Conservation (phyloP, 2,113 vertebrate species). For the Nothoprocta perdicaria region DNA sequence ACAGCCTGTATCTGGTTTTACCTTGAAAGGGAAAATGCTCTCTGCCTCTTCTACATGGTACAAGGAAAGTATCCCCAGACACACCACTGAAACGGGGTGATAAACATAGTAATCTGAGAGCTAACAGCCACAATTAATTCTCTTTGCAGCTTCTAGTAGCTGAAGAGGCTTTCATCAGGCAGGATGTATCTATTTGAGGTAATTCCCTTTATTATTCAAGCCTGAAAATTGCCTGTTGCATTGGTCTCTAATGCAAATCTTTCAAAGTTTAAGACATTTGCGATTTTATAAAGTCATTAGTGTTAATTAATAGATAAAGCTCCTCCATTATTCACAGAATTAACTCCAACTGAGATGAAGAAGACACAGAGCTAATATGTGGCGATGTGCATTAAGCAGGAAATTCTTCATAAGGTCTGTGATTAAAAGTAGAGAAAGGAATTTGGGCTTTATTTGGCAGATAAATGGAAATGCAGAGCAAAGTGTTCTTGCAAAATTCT, state of each 20-base stretch:
- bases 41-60: neutral
- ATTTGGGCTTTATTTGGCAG: neutral
- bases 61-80: neutral
- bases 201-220: slow-evolving; percentile 56
- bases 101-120: neutral
- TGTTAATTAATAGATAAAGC: slow-evolving; percentile 73
- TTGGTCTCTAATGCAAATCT: slow-evolving; percentile 7
- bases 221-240: slow-evolving; percentile 42
- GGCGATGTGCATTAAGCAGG: neutral
- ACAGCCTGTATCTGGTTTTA: neutral
- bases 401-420: slow-evolving; percentile 25
- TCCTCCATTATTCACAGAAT: slow-evolving; percentile 43
- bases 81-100: neutral
- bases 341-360: slow-evolving; percentile 25
- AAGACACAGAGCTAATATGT: neutral
- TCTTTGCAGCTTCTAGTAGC: neutral
- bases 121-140: slow-evolving; percentile 37
- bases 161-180: slow-evolving; percentile 12
- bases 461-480: neutral
- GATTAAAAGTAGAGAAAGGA: slow-evolving; percentile 30
- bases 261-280: slow-evolving; percentile 45
- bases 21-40: neutral
- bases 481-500: neutral
- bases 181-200: slow-evolving; percentile 29
- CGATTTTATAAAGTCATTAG: slow-evolving; percentile 65